phyloP scores from a whole-genome alignment of 1,140 invertebrate species.

The Platorchestia sp. region DNA sequence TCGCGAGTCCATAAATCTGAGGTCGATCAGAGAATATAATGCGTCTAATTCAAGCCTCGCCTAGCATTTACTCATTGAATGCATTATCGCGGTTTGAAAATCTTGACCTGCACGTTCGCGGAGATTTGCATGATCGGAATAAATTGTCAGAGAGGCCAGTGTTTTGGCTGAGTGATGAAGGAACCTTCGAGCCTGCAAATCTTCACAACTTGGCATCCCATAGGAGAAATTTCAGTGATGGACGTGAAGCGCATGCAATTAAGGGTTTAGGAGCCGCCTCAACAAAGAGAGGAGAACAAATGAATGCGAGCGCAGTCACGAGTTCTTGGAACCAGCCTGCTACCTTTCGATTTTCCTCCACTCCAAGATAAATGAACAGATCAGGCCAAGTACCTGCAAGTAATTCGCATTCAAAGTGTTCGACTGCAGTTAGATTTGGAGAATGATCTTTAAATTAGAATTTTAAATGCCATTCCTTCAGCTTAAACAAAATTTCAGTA shows the following conservation, averaged over 20 bases:
- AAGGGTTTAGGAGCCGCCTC: not conserved
- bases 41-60: conserved; percentile 18
- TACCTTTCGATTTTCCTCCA: not conserved
- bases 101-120: not conserved
- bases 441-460: not conserved
- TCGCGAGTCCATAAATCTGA: not conserved
- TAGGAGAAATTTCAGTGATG: conserved; percentile 10
- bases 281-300: conserved; percentile 29
- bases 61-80: conserved; percentile 21
- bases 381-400: not conserved
- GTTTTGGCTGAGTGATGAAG: conserved; percentile 18
- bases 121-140: conserved; percentile 43
- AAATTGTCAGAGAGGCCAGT: conserved; percentile 21
- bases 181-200: conserved; percentile 16
- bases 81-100: conserved; percentile 31
- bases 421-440: not conserved
- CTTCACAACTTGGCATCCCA: not conserved
- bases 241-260: conserved; percentile 35
- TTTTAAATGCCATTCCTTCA: not conserved
- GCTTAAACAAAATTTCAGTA: not conserved
- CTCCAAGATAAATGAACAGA: not conserved
- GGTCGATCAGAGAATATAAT: not conserved
- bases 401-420: not conserved
- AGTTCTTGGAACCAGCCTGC: not conserved
- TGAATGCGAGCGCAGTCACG: conserved; percentile 12